Evolutionary conservation across 2,888 invertebrate genomes (phyloP).

Genomic region (Drosophila pseudotalamancana): DNA sequence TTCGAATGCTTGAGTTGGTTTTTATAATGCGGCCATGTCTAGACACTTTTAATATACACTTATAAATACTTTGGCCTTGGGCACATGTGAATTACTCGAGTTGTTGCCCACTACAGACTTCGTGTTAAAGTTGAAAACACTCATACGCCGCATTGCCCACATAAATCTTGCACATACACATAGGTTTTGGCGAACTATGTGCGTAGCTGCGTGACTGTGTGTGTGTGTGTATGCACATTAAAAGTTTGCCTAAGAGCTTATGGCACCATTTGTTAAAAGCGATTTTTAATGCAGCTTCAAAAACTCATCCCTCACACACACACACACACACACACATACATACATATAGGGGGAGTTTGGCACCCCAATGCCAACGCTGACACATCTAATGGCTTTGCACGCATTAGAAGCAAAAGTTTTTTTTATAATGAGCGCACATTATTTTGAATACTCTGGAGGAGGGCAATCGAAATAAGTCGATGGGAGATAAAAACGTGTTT

Average conservation of each 20-base stretch:
- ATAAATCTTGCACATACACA: conserved; percentile 60
- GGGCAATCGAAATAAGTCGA: not conserved
- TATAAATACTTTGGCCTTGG: conserved; percentile 54
- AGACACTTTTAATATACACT: conserved; percentile 65
- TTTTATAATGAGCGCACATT: conserved; percentile 58
- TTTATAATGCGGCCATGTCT: conserved; percentile 57
- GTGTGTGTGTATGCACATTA: conserved; percentile 64
- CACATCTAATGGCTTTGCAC: conserved; percentile 70
- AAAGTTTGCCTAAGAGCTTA: conserved; percentile 76
- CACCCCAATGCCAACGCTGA: conserved; percentile 43
- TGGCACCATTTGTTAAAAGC: conserved; percentile 78
- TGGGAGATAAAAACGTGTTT: not conserved
- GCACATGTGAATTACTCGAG: conserved; percentile 17
- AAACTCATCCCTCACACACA: conserved; percentile 27
- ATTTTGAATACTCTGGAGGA: conserved; percentile 44
- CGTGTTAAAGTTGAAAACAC: conserved; percentile 62
- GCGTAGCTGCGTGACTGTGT: conserved; percentile 28
- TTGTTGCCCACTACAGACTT: conserved; percentile 20
- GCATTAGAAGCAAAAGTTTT: conserved; percentile 61
- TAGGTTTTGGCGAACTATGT: conserved; percentile 14
- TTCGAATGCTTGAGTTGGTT: conserved; percentile 41
- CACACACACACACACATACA: not conserved
- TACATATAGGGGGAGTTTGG: conserved; percentile 9
- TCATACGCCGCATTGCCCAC: conserved; percentile 58
- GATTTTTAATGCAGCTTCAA: conserved; percentile 77